A percentile compares a stretch with the other conserved stretches of the same genome.
These are phyloP conservation scores for Caradrina clavipalpis DNA, from an alignment of 2,888 invertebrate genomes.

Conservation along the genomic window DNA sequence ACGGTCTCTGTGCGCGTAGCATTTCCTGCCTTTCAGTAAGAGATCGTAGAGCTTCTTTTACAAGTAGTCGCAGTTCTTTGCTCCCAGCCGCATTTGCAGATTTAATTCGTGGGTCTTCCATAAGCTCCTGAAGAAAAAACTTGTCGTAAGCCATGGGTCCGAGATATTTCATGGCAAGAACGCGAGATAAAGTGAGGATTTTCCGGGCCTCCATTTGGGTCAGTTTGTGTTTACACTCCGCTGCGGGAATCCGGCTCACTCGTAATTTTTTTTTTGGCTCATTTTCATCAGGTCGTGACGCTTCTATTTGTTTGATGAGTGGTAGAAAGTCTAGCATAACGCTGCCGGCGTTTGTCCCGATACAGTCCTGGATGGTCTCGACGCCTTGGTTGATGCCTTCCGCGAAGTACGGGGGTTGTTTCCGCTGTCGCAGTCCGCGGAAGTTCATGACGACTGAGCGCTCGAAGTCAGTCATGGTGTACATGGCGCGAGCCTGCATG, in stretches of 20 bases:
- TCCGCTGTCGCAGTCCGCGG: conserved; percentile 78
- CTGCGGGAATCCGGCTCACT: conserved; percentile 82
- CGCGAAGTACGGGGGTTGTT: conserved; percentile 85
- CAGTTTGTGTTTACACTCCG: conserved; percentile 76
- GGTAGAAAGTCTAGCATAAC: conserved; percentile 86
- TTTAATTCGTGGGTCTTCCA: conserved; percentile 78
- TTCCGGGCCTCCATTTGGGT: conserved; percentile 86
- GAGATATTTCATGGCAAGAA: conserved; percentile 87
- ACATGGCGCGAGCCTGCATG: conserved; percentile 87
- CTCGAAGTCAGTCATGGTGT: conserved; percentile 88
- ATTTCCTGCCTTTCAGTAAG: conserved; percentile 85
- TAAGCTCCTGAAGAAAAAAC: conserved; percentile 83
- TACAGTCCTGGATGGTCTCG: conserved; percentile 87
- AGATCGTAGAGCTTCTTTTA: conserved; percentile 80
- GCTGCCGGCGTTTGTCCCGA: conserved; percentile 84
- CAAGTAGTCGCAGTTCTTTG: conserved; percentile 71
- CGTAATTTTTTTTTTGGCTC: conserved; percentile 75
- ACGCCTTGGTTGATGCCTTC: conserved; percentile 87
- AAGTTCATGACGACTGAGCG: conserved; percentile 86
- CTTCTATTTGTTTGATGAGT: conserved; percentile 82
- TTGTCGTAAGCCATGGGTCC: conserved; percentile 89
- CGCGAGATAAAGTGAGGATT: conserved; percentile 80
- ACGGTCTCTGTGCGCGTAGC: conserved; percentile 85
- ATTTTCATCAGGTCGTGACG: conserved; percentile 68
- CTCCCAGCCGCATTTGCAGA: conserved; percentile 84